A percentile compares a stretch with the other conserved stretches of the same genome.
Evolutionary conservation across 2,113 vertebrate species (phyloP).

Genomic region (Pteruthius melanotis): DNA sequence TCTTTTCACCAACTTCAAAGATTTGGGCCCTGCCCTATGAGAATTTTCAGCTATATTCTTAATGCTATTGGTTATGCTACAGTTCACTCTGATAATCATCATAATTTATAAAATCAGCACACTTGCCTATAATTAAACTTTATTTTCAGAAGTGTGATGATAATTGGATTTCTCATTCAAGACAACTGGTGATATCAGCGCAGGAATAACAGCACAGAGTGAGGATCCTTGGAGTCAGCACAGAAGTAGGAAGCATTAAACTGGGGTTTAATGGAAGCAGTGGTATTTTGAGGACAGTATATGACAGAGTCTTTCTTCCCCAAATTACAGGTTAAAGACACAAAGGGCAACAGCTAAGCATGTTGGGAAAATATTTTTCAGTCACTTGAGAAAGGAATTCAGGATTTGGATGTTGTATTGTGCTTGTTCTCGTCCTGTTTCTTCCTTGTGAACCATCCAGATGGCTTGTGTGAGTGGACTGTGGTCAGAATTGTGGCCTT

Average conservation of each 20-base stretch:
- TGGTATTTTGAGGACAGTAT: background rate
- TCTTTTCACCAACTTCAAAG: background rate
- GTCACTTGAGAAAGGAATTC: background rate
- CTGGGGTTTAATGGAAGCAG: background rate
- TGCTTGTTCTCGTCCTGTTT: background rate
- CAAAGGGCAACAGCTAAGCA: background rate
- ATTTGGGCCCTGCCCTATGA: background rate
- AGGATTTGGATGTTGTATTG: background rate
- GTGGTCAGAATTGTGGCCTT: background rate
- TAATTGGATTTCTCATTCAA: slow-evolving; percentile 47
- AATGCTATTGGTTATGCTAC: slow-evolving; percentile 28
- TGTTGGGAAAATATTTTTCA: background rate
- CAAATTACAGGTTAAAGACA: background rate
- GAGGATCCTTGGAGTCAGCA: background rate
- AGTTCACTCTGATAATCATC: slow-evolving; percentile 23
- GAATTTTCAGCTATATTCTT: background rate
- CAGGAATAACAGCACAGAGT: background rate
- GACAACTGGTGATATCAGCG: slow-evolving; percentile 1
- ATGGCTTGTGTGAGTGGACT: background rate
- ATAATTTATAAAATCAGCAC: slow-evolving; percentile 40
- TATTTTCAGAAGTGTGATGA: slow-evolving; percentile 45
- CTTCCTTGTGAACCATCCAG: background rate
- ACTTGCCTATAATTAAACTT: slow-evolving; percentile 47
- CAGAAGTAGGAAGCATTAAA: background rate
- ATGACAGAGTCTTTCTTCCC: background rate